phyloP scores from a whole-genome alignment of 2,797 vertebrate genomes.

The Neopelma chrysocephalum region DNA sequence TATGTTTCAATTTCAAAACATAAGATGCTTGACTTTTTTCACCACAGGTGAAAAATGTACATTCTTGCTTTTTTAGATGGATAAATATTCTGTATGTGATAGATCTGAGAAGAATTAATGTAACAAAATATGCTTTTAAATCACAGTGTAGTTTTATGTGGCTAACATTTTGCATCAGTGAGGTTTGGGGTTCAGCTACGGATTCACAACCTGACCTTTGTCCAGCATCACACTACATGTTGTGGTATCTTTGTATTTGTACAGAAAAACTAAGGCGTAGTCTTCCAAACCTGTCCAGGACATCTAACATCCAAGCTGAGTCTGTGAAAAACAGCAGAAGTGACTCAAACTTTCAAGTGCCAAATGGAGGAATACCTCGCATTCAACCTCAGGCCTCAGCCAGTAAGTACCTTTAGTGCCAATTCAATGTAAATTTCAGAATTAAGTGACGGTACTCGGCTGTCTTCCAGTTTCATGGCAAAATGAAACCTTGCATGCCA shows the following conservation, averaged over 20 bases:
- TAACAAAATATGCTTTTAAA: background rate
- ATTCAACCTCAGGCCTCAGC: slow-evolving; percentile 92
- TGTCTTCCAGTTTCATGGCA: background rate
- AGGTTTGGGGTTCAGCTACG: fast-evolving
- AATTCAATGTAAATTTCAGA: background rate
- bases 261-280: slow-evolving; percentile 96
- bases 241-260: slow-evolving; percentile 29
- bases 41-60: background rate
- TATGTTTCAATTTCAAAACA: background rate
- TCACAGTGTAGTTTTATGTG: background rate
- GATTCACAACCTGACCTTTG: background rate
- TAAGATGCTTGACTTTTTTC: background rate
- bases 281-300: slow-evolving; percentile 96
- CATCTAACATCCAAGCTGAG: slow-evolving; percentile 83
- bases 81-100: background rate
- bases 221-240: background rate
- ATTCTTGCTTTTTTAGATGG: background rate
- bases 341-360: slow-evolving; percentile 97
- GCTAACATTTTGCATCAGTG: background rate
- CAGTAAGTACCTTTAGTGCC: slow-evolving; percentile 83
- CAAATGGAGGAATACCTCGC: slow-evolving; percentile 93
- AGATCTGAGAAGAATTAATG: background rate
- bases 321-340: slow-evolving; percentile 97
- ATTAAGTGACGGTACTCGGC: background rate
- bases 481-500: background rate